Conservation (phyloP, 2,888 invertebrate genomes). For the Arenicola marina region DNA sequence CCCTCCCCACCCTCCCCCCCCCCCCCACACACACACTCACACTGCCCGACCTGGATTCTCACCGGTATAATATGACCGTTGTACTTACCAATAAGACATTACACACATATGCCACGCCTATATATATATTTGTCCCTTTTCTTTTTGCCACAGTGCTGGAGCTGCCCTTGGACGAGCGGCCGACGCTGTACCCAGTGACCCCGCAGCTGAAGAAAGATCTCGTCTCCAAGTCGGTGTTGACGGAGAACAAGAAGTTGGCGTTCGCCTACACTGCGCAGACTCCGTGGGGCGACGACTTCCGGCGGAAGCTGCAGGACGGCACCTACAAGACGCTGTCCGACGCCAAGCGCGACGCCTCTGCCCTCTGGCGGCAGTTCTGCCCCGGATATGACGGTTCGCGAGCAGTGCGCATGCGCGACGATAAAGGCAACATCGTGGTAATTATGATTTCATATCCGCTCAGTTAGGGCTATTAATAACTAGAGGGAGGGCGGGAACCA, state of each 20-base stretch:
- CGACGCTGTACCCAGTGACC: constrained; percentile 1
- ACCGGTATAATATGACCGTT: too few species aligned
- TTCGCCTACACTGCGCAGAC: neutral
- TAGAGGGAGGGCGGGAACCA: too few species aligned
- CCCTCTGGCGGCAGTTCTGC: neutral
- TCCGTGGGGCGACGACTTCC: neutral
- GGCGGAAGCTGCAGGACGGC: neutral
- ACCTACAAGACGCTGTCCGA: constrained; percentile 2
- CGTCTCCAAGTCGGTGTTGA: neutral
- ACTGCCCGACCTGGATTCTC: too few species aligned
- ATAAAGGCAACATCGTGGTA: neutral
- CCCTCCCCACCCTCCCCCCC: too few species aligned
- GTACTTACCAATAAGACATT: too few species aligned
- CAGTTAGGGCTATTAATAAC: too few species aligned
- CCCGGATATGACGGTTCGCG: neutral
- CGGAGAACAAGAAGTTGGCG: constrained; percentile 4
- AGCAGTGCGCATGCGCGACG: constrained; percentile 6
- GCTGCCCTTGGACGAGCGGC: neutral
- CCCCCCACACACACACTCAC: too few species aligned
- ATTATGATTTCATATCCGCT: neutral
- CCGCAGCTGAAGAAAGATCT: constrained; percentile 1
- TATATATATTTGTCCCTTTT: too few species aligned
- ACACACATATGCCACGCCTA: too few species aligned
- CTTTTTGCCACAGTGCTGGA: constrained; percentile 7
- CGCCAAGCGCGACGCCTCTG: neutral